These are phyloP conservation scores for Drosophila jambulina DNA, from an alignment of 1,140 invertebrate species.

Conservation along the genomic window DNA sequence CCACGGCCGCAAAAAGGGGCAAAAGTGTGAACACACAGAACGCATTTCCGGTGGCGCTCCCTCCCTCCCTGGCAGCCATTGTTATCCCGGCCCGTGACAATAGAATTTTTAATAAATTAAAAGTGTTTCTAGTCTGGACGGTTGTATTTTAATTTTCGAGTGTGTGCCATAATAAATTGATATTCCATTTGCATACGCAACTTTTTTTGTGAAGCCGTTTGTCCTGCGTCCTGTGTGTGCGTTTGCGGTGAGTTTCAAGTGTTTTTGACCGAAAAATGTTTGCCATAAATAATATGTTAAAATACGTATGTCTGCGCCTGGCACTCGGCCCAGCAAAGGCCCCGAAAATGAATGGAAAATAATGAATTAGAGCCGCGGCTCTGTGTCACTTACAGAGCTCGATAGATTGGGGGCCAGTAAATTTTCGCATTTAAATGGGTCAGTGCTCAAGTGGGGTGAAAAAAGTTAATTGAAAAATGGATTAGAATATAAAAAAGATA, in stretches of 20 bases:
- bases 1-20: slow-evolving; percentile 20
- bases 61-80: slow-evolving; percentile 36
- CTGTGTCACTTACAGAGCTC: slow-evolving; percentile 31
- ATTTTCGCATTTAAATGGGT: slow-evolving; percentile 38
- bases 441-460: slow-evolving; percentile 5
- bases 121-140: slow-evolving; percentile 50
- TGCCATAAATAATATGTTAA: slow-evolving; percentile 74
- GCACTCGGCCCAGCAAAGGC: slow-evolving; percentile 32
- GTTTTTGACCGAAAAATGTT: slow-evolving; percentile 50
- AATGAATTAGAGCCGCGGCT: slow-evolving; percentile 62
- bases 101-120: slow-evolving; percentile 81
- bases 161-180: slow-evolving; percentile 72
- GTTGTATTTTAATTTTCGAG: slow-evolving; percentile 58
- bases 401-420: slow-evolving; percentile 32
- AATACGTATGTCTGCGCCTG: slow-evolving; percentile 58
- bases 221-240: slow-evolving; percentile 3
- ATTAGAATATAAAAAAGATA: neutral
- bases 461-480: slow-evolving; percentile 7
- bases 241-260: slow-evolving; percentile 40
- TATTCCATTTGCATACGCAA: slow-evolving; percentile 54
- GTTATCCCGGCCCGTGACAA: slow-evolving; percentile 71
- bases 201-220: slow-evolving; percentile 11
- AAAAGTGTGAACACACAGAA: slow-evolving; percentile 60
- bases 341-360: slow-evolving; percentile 36
- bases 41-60: slow-evolving; percentile 28